phyloP scores from a whole-genome alignment of 1,140 invertebrate genomes.

The Eubasilissa regina region DNA sequence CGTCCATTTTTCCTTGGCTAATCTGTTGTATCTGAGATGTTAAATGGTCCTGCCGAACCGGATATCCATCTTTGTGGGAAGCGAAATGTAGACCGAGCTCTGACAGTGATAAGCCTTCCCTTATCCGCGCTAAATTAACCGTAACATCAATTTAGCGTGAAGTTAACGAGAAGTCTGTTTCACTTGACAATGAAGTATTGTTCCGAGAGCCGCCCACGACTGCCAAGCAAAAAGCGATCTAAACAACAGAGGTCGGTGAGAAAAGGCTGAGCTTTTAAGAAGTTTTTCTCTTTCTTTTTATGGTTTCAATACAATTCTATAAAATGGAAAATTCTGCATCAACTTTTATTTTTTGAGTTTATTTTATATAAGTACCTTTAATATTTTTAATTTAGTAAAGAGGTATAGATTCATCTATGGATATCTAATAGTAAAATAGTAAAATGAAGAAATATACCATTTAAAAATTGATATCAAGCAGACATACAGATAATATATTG shows the following conservation, averaged over 20 bases:
- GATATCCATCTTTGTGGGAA: conserved; percentile 24
- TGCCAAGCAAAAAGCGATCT: conserved; percentile 15
- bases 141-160: conserved; percentile 44
- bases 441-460: no score
- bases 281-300: not conserved
- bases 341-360: no score
- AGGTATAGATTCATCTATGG: no score
- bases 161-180: conserved; percentile 45
- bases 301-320: not conserved
- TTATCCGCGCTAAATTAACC: conserved; percentile 44
- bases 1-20: not conserved
- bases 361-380: no score
- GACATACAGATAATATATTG: no score
- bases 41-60: conserved; percentile 2
- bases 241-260: not conserved
- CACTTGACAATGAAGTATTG: conserved; percentile 43
- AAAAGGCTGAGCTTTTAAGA: conserved; percentile 11
- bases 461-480: no score
- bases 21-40: not conserved
- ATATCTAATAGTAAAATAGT: no score
- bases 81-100: conserved; percentile 11
- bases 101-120: conserved; percentile 44
- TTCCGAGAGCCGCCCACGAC: conserved; percentile 20
- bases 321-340: no score
- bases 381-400: no score